These are phyloP conservation scores for Apamea crenata DNA, from an alignment of 2,888 invertebrate genomes.

Conservation along the genomic window DNA sequence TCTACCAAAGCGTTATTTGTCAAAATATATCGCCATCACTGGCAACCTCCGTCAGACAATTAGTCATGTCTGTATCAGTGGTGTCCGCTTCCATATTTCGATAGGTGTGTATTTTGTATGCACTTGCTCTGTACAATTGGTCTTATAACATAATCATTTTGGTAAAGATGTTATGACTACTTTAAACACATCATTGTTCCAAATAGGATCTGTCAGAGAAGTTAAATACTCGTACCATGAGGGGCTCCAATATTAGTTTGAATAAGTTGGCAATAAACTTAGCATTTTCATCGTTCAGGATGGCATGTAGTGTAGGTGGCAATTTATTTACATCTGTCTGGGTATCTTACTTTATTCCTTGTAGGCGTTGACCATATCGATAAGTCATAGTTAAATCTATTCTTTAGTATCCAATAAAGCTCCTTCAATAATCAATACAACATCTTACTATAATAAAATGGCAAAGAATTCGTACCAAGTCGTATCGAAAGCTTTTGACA, in stretches of 20 bases:
- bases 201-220: background rate
- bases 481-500: constrained; percentile 4
- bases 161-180: background rate
- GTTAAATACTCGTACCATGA: background rate
- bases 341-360: constrained; percentile 3
- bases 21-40: background rate
- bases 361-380: constrained; percentile 19
- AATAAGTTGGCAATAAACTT: constrained; percentile 9
- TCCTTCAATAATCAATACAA: background rate
- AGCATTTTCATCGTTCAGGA: constrained; percentile 6
- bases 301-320: constrained; percentile 37
- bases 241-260: constrained; percentile 8
- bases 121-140: background rate
- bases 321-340: constrained; percentile 14
- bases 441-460: background rate
- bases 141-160: background rate
- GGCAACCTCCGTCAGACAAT: constrained; percentile 22
- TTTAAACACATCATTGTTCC: background rate
- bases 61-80: background rate
- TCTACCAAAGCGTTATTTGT: constrained; percentile 8
- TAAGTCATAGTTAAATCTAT: background rate
- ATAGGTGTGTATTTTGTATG: background rate
- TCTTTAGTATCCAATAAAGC: background rate
- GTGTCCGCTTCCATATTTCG: background rate
- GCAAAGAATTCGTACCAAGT: background rate